Conservation (phyloP, 2,797 vertebrate species). For the Rhynchonycteris naso region DNA sequence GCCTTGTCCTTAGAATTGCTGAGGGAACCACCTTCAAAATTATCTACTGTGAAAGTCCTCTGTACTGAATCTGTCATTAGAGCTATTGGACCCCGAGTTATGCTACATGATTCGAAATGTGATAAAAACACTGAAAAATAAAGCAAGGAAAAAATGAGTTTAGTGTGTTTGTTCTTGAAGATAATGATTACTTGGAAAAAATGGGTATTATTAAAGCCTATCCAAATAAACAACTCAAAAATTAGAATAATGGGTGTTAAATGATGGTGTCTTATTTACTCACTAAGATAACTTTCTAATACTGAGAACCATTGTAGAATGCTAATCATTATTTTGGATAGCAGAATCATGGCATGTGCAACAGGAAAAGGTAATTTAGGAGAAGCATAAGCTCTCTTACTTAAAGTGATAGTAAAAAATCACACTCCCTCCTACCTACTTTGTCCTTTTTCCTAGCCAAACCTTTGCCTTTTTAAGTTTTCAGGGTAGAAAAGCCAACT, state of each 20-base stretch:
- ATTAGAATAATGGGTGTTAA: conserved; percentile 27
- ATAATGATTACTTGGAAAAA: conserved; percentile 17
- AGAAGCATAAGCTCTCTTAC: not conserved
- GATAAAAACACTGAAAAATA: conserved; percentile 50
- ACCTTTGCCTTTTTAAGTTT: not conserved
- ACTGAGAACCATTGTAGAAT: conserved; percentile 1
- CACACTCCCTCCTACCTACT: not conserved
- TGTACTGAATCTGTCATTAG: conserved; percentile 12
- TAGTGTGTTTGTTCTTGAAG: conserved; percentile 4
- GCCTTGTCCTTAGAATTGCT: not conserved
- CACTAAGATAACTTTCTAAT: conserved; percentile 52
- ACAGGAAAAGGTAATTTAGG: not conserved
- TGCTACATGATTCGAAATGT: conserved; percentile 34
- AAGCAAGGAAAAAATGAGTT: conserved; percentile 34
- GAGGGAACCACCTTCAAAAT: not conserved
- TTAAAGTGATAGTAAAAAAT: not conserved
- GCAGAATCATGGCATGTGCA: not conserved
- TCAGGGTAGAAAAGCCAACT: not conserved
- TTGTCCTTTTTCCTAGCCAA: not conserved
- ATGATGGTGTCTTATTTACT: conserved; percentile 5
- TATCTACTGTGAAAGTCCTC: not conserved
- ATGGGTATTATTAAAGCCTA: conserved; percentile 43
- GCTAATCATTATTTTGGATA: conserved; percentile 19
- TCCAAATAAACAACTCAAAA: conserved; percentile 17
- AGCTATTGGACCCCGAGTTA: not conserved